Conservation (phyloP, 2,797 vertebrate genomes). For the Spea hammondii region DNA sequence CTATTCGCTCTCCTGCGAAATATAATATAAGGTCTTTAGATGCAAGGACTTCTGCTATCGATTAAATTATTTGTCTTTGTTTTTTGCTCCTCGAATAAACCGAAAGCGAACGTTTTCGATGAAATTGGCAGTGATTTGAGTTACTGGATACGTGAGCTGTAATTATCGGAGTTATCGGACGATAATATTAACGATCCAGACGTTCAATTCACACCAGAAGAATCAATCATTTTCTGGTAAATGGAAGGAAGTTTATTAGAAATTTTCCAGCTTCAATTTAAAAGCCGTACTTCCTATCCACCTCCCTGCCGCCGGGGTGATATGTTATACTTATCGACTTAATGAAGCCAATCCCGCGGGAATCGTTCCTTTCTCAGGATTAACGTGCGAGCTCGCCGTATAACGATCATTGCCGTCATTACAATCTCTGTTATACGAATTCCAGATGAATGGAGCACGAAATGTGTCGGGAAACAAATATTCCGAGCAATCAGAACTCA, state of each 20-base stretch:
- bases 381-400: not conserved
- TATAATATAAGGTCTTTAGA: too few species aligned
- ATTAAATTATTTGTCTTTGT: too few species aligned
- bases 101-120: too few species aligned
- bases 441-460: not conserved
- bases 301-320: not conserved
- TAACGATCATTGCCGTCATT: not conserved
- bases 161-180: not conserved
- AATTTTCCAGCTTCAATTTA: not conserved
- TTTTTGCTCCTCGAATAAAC: too few species aligned
- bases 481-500: too few species aligned
- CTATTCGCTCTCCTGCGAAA: too few species aligned
- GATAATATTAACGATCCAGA: not conserved
- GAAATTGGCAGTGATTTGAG: too few species aligned
- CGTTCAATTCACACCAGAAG: not conserved
- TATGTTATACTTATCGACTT: slow-evolving; percentile 32
- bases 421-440: not conserved
- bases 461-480: too few species aligned
- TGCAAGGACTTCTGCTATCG: too few species aligned
- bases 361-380: slow-evolving; percentile 21
- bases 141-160: not conserved
- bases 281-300: not conserved
- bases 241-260: not conserved
- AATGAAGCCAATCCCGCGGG: slow-evolving; percentile 16
- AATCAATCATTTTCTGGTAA: not conserved